Percentiles rank a stretch among this genome's conserved stretches.
phyloP scores from a whole-genome alignment of 2,888 invertebrate species.

The Stegophylla sp. region DNA sequence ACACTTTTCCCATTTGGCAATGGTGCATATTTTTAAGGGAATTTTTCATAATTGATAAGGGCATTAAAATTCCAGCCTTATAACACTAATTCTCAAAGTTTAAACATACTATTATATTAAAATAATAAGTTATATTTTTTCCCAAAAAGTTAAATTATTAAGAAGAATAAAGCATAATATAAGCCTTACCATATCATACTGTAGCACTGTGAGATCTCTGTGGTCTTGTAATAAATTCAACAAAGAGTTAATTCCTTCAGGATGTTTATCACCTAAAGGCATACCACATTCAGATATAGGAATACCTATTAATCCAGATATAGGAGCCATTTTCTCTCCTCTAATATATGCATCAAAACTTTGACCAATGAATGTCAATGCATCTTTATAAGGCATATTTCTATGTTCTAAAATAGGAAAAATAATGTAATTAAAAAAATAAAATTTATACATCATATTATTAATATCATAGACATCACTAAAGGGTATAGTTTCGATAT shows the following conservation, averaged over 20 bases:
- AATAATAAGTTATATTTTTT: not conserved
- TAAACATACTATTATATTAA: too few species aligned
- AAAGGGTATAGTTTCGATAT: too few species aligned
- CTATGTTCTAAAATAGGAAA: constrained; percentile 81
- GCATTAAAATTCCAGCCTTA: too few species aligned
- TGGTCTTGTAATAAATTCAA: constrained; percentile 84
- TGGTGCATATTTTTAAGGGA: too few species aligned
- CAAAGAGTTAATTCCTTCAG: constrained; percentile 73
- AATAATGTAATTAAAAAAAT: not conserved
- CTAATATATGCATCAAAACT: constrained; percentile 73
- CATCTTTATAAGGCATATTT: constrained; percentile 94
- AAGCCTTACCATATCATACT: constrained; percentile 75
- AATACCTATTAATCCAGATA: constrained; percentile 65
- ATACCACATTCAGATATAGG: constrained; percentile 61
- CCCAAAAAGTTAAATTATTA: not conserved
- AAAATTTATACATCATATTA: not conserved
- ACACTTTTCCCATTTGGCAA: too few species aligned
- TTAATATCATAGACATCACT: too few species aligned
- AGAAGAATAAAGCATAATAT: not conserved
- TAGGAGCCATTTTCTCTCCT: constrained; percentile 67
- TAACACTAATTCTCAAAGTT: too few species aligned
- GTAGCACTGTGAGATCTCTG: constrained; percentile 76
- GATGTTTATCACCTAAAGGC: constrained; percentile 66
- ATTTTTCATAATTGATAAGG: too few species aligned
- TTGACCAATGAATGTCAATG: constrained; percentile 77